Conservation (phyloP, 2,888 invertebrate species). For the Sarcophaga caerulescens region DNA sequence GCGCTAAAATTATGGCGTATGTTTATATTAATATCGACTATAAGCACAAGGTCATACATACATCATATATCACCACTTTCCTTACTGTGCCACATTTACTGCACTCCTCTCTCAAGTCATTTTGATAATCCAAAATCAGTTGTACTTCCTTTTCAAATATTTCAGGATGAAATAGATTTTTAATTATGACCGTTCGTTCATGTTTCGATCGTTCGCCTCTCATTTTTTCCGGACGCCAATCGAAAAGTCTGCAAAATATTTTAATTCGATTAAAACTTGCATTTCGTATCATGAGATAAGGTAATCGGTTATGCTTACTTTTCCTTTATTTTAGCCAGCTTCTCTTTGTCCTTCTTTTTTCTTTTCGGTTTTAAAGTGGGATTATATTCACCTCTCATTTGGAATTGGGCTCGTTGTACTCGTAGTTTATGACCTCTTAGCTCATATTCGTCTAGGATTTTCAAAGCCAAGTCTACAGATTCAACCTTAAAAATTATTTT, state of each 20-base stretch:
- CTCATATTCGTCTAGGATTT: conserved; percentile 93
- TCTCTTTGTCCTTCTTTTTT: conserved; percentile 94
- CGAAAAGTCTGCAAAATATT: conserved; percentile 86
- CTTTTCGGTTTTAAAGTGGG: conserved; percentile 95
- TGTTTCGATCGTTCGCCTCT: conserved; percentile 92
- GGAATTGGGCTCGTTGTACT: conserved; percentile 96
- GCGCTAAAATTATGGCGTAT: conserved; percentile 82
- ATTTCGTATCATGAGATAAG: not conserved
- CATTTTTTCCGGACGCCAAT: conserved; percentile 97
- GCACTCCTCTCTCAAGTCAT: conserved; percentile 94
- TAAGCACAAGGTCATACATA: conserved; percentile 81
- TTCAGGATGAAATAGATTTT: conserved; percentile 94
- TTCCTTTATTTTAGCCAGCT: conserved; percentile 94
- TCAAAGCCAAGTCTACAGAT: conserved; percentile 95
- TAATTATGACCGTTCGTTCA: conserved; percentile 95
- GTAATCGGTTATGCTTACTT: conserved; percentile 83
- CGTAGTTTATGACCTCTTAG: conserved; percentile 90
- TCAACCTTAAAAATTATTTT: conserved; percentile 84
- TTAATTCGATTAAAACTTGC: not conserved
- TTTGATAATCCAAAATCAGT: conserved; percentile 93
- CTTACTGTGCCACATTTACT: conserved; percentile 94
- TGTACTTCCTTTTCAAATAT: conserved; percentile 95
- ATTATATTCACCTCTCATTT: conserved; percentile 96
- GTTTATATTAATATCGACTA: not conserved
- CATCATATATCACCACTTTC: conserved; percentile 95